phyloP scores from a whole-genome alignment of 2,888 invertebrate genomes.

The Caprella mutica region DNA sequence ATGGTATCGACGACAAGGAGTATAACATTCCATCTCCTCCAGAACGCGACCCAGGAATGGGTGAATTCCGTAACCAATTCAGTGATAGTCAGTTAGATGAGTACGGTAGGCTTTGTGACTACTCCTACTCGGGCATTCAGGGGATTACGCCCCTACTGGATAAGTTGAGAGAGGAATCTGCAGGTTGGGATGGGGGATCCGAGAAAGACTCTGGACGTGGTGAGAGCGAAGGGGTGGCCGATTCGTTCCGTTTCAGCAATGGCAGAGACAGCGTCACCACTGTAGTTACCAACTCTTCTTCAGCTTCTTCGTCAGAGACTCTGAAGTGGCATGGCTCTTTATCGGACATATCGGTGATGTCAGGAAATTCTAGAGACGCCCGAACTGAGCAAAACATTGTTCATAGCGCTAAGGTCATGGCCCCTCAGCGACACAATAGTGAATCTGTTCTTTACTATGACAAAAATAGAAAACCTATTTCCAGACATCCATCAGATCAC shows the following conservation, averaged over 20 bases:
- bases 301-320: slow-evolving; percentile 59
- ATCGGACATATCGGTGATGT: slow-evolving; percentile 58
- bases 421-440: slow-evolving; percentile 64
- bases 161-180: slow-evolving; percentile 53
- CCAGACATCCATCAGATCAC: slow-evolving; percentile 25
- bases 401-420: slow-evolving; percentile 63
- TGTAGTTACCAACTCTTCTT: slow-evolving; percentile 49
- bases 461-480: slow-evolving; percentile 38
- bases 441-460: slow-evolving; percentile 61
- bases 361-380: slow-evolving; percentile 39
- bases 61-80: slow-evolving; percentile 25
- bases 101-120: slow-evolving; percentile 52
- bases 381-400: slow-evolving; percentile 53
- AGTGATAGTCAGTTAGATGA: slow-evolving; percentile 49
- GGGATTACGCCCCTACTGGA: slow-evolving; percentile 63
- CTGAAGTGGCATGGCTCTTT: slow-evolving; percentile 66
- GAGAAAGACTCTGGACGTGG: slow-evolving; percentile 41
- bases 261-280: slow-evolving; percentile 47
- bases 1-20: slow-evolving; percentile 51
- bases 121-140: slow-evolving; percentile 58
- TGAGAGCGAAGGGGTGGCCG: slow-evolving; percentile 34
- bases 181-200: slow-evolving; percentile 37
- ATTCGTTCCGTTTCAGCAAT: slow-evolving; percentile 37
- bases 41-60: slow-evolving; percentile 47
- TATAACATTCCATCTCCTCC: slow-evolving; percentile 59